phyloP scores from a whole-genome alignment of 2,888 invertebrate genomes.

The Polylopha cassiicola region DNA sequence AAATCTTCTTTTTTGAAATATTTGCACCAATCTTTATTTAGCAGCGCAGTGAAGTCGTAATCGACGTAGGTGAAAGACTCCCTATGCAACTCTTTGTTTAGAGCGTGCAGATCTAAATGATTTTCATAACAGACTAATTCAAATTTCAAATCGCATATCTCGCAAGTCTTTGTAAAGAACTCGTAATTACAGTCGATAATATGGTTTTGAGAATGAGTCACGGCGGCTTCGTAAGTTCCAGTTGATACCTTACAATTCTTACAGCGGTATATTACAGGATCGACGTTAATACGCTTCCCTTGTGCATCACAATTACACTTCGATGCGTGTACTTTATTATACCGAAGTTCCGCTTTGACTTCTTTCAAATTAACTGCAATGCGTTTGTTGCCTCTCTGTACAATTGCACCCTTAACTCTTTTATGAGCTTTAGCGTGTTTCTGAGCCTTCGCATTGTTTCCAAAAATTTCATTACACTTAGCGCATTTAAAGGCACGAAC shows the following conservation, averaged over 20 bases:
- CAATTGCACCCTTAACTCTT: neutral
- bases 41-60: conserved; percentile 2
- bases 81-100: neutral
- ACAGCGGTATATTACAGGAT: conserved; percentile 5
- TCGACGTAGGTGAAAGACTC: conserved; percentile 6
- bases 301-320: too few relatives aligned
- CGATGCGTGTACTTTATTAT: too few relatives aligned
- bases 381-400: neutral
- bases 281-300: too few relatives aligned
- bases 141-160: conserved; percentile 7
- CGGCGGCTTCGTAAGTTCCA: conserved; percentile 10
- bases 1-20: conserved; percentile 6
- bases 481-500: conserved; percentile 2
- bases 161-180: conserved; percentile 1
- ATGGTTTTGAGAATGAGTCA: conserved; percentile 15
- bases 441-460: neutral
- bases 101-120: conserved; percentile 8
- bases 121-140: conserved; percentile 2
- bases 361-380: neutral
- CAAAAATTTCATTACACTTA: conserved; percentile 1
- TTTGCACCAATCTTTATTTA: neutral
- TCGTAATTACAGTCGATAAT: neutral
- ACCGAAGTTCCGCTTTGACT: neutral
- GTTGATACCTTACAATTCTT: conserved; percentile 5
- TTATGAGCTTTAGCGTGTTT: conserved; percentile 5